Percentiles rank a stretch among this genome's conserved stretches.
Conservation (phyloP, 2,888 invertebrate species). For the Archaeoteleia sp. region DNA sequence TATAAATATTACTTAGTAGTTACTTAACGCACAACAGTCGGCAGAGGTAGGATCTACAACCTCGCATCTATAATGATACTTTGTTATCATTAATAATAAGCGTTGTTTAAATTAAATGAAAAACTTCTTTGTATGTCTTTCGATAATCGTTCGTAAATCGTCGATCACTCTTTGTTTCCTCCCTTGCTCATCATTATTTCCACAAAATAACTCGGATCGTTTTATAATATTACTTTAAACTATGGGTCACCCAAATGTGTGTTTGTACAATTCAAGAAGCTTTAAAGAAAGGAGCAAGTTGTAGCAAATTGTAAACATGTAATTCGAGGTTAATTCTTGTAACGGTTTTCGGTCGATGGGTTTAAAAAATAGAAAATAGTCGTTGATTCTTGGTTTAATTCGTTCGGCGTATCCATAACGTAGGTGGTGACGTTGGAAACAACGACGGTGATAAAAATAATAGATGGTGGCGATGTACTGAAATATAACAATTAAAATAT, state of each 20-base stretch:
- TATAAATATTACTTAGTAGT: conserved; percentile 17
- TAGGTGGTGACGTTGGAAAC: conserved; percentile 17
- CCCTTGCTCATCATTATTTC: background rate
- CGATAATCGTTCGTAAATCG: conserved; percentile 28
- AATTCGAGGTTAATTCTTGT: background rate
- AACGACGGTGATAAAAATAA: conserved; percentile 21
- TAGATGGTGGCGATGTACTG: conserved; percentile 2
- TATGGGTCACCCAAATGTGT: too few relatives aligned
- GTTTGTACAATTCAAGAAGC: background rate
- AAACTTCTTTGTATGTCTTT: conserved; percentile 9
- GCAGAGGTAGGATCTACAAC: conserved; percentile 9
- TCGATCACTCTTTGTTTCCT: conserved; percentile 15
- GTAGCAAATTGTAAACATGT: background rate
- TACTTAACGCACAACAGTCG: conserved; percentile 21
- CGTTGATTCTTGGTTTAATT: conserved; percentile 16
- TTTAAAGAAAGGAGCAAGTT: conserved; percentile 1
- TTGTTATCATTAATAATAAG: conserved; percentile 19
- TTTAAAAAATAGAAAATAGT: conserved; percentile 16
- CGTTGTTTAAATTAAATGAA: conserved; percentile 15
- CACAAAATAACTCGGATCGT: background rate
- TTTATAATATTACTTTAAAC: too few relatives aligned
- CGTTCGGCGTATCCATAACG: conserved; percentile 15
- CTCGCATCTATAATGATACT: conserved; percentile 13
- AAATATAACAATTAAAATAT: too few relatives aligned
- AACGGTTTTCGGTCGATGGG: background rate